These are phyloP conservation scores for Hemibagrus wyckioides DNA, from an alignment of 2,113 vertebrate genomes.

Conservation along the genomic window DNA sequence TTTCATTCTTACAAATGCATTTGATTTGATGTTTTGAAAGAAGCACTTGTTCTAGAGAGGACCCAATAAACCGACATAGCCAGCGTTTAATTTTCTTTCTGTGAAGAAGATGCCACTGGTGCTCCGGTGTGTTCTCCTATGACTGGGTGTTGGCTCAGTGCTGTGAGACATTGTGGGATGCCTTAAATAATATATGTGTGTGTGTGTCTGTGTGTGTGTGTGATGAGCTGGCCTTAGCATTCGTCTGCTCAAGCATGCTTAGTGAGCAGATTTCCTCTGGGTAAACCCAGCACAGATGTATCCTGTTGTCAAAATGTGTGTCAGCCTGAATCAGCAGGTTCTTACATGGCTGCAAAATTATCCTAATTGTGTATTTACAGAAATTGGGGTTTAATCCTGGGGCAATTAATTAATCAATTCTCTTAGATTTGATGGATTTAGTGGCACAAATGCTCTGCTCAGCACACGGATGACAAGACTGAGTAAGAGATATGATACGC, in stretches of 20 bases:
- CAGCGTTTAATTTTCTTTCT: not conserved
- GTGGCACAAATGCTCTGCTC: not conserved
- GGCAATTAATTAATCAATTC: not conserved
- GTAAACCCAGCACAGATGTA: conserved; percentile 44
- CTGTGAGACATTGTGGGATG: not conserved
- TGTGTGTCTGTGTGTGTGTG: not conserved
- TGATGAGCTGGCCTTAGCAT: not conserved
- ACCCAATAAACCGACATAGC: not conserved
- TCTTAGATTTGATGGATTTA: not conserved
- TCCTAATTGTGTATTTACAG: conserved; percentile 13
- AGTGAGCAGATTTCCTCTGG: conserved; percentile 23
- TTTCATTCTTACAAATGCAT: not conserved
- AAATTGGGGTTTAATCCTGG: not conserved
- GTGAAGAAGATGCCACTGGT: not conserved
- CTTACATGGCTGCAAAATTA: not conserved
- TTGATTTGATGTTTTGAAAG: conserved; percentile 2
- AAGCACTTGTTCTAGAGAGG: not conserved
- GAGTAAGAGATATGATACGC: not conserved
- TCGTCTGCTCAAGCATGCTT: conserved; percentile 19
- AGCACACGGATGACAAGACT: not conserved
- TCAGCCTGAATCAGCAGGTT: conserved; percentile 39
- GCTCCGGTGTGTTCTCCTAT: not conserved
- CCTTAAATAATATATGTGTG: conserved; percentile 27
- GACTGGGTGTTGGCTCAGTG: conserved; percentile 19
- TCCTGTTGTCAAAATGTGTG: conserved; percentile 36